Conservation (phyloP, 2,888 invertebrate genomes). For the Cacoxenus indagator region DNA sequence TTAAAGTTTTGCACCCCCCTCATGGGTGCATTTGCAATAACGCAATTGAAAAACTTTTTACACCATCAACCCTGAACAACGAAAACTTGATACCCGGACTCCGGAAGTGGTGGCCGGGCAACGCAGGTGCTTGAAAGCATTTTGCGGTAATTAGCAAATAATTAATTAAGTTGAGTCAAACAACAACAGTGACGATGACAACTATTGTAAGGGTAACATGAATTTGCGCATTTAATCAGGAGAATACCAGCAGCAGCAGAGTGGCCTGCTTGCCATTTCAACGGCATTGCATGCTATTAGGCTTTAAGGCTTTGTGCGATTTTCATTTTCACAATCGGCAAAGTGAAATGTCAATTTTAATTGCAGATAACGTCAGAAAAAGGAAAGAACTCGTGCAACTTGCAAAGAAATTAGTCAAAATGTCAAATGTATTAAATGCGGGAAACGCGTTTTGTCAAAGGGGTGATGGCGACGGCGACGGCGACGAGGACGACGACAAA, state of each 20-base stretch:
- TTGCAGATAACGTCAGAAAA: not conserved
- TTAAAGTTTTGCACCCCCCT: conserved; percentile 44
- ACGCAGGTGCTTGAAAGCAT: conserved; percentile 28
- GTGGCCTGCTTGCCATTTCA: not conserved
- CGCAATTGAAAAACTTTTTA: not conserved
- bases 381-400: not conserved
- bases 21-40: not conserved
- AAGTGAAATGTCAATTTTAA: conserved; percentile 3
- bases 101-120: not conserved
- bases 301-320: not conserved
- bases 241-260: not conserved
- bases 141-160: conserved; percentile 53
- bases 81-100: not conserved
- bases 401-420: conserved; percentile 4
- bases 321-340: not conserved
- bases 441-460: not conserved
- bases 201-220: too few relatives aligned
- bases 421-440: not conserved
- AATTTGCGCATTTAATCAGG: conserved; percentile 6
- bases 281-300: conserved; percentile 6
- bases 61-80: not conserved
- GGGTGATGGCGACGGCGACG: not conserved
- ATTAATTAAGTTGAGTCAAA: conserved; percentile 50
- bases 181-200: not conserved
- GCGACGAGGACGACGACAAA: not conserved